Percentiles rank a stretch among this genome's conserved stretches.
Conservation (phyloP, 1,140 invertebrate species). For the Adoxophyes honmai region DNA sequence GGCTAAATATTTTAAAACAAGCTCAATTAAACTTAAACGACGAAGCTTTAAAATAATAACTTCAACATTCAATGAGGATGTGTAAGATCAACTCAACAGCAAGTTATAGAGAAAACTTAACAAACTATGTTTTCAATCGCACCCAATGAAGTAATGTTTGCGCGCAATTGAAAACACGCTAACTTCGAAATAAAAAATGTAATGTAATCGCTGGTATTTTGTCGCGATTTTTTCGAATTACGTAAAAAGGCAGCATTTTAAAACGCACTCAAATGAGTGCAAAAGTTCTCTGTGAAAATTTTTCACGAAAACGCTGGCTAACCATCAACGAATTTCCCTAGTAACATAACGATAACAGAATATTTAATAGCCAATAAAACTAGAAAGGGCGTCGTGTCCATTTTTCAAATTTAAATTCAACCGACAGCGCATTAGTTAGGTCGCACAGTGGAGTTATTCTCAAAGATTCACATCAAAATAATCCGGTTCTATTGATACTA, state of each 20-base stretch:
- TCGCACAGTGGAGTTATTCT: conserved; percentile 24
- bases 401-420: conserved; percentile 39
- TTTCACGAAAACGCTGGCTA: conserved; percentile 6
- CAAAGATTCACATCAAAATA: conserved; percentile 46
- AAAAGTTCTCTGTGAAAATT: background rate
- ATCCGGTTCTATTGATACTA: conserved; percentile 66
- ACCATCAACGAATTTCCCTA: conserved; percentile 44
- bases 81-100: conserved; percentile 69
- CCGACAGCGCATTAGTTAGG: conserved; percentile 56
- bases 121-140: conserved; percentile 39
- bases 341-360: conserved; percentile 58
- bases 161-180: conserved; percentile 27
- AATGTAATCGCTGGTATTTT: conserved; percentile 65
- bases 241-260: background rate
- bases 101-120: conserved; percentile 72
- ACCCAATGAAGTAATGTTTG: conserved; percentile 12
- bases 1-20: conserved; percentile 68
- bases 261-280: background rate
- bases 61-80: conserved; percentile 71
- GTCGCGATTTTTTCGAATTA: conserved; percentile 29
- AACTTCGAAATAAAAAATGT: conserved; percentile 71
- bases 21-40: conserved; percentile 58
- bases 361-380: conserved; percentile 65
- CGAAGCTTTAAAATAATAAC: conserved; percentile 58
- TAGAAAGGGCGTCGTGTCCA: conserved; percentile 59